Evolutionary conservation across 2,113 vertebrate species (phyloP), one percentile per base, ranked within the genome.

Genomic region (Monopterus albus): DNA sequence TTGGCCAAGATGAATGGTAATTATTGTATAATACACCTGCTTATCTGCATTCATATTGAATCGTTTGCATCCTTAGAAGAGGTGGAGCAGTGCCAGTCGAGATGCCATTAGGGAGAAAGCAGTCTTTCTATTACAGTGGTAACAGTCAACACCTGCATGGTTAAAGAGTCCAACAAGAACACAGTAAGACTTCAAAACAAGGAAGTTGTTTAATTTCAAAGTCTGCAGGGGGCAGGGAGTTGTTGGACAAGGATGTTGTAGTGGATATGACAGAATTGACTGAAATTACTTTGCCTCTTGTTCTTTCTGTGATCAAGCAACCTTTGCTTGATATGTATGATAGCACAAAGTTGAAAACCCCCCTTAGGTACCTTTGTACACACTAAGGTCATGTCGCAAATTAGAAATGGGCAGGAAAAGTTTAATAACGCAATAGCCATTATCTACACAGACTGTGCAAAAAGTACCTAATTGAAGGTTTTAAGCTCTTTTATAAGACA

Each of bases 381-480:
- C n/a, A n/a, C n/a, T n/a, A n/a, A n/a, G n/a, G n/a, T n/a, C n/a
- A n/a, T n/a, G n/a, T n/a, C n/a, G n/a, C n/a, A n/a, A n/a, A n/a
- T n/a, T n/a, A n/a, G n/a, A n/a, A n/a, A n/a, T n/a, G n/a, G n/a
- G n/a, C n/a, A n/a, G n/a, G n/a, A n/a, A n/a, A n/a, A n/a, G n/a
- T n/a, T n/a, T n/a, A n/a, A n/a, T n/a, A n/a, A n/a, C n/a, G n/a
- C n/a, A n/a, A n/a, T n/a, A n/a, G n/a, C n/a, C n/a, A n/a, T n/a
- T 26, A 46, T 28, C 13, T 10, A 23, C 21, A 23, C 3, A 14
- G 11, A 18, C 25, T 21, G 7, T 7, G 28, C n/a, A n/a, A n/a
- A n/a, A n/a, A n/a, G n/a, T n/a, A n/a, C 13, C 9, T 23, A 17
- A 78, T 62, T 79, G 47, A 62, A 52, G n/a, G 25, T n/a, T 69